phyloP scores from a whole-genome alignment of 2,797 vertebrate species.

The Poeciliopsis gracilis region DNA sequence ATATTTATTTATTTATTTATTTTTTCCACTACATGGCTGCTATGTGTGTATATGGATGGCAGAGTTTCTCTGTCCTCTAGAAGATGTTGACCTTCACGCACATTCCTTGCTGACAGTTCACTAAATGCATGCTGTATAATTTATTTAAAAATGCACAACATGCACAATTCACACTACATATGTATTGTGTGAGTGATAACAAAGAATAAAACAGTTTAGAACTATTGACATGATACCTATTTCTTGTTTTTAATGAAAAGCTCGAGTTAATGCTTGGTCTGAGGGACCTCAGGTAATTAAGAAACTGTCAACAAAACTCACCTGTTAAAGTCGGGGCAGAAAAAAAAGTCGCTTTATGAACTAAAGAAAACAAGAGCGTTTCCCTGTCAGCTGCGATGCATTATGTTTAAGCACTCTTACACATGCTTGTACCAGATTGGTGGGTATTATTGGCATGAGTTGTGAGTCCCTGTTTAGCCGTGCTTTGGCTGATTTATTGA shows the following conservation, averaged over 20 bases:
- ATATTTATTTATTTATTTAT: no score
- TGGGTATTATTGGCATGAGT: slow-evolving; percentile 8
- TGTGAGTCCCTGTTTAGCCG: slow-evolving; percentile 16
- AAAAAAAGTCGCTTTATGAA: slow-evolving; percentile 14
- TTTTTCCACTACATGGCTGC: background rate
- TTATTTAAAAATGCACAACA: slow-evolving; percentile 11
- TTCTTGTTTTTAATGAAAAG: slow-evolving; percentile 41
- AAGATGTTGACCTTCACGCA: slow-evolving; percentile 50
- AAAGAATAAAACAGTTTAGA: slow-evolving; percentile 23
- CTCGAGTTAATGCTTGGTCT: background rate
- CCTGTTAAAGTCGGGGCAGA: slow-evolving; percentile 61
- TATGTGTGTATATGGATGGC: slow-evolving; percentile 13
- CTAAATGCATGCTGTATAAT: slow-evolving; percentile 39
- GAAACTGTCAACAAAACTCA: slow-evolving; percentile 56
- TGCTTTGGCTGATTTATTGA: slow-evolving; percentile 31
- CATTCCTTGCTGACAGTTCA: slow-evolving; percentile 52
- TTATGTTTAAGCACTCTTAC: slow-evolving; percentile 3
- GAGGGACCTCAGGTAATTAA: slow-evolving; percentile 47
- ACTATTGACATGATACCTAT: slow-evolving; percentile 31
- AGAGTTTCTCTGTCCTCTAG: slow-evolving; percentile 52
- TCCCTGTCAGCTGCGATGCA: slow-evolving; percentile 11
- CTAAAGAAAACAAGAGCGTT: slow-evolving; percentile 7
- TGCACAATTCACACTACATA: background rate
- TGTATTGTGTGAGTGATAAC: slow-evolving; percentile 13
- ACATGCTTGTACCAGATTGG: slow-evolving; percentile 19